Base-by-base conservation (phyloP, 1,140 invertebrate genomes). In the Drosophila busckii region DNA sequence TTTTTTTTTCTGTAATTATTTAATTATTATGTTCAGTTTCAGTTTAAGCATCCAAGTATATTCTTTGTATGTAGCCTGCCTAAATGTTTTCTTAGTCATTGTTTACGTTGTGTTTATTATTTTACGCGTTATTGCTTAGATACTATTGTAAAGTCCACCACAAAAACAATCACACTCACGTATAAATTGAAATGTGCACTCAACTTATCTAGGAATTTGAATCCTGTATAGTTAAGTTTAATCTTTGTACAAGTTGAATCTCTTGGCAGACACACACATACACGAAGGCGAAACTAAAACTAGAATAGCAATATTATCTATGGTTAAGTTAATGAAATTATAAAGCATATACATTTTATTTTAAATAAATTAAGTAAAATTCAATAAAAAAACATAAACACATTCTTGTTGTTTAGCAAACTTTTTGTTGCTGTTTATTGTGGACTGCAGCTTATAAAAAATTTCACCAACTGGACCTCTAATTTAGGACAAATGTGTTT, bases 221-320 rank as follows among this genome's bases (percentile, higher is more conserved):
- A 34, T 22, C 22, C 41, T 48, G 28, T 38, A 10, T 26, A 41
- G 41, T 28, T 54, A 22, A 20, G 23, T 41, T 15, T 15, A 52
- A 25, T 52, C 40, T 46, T 41, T 29, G 40, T 49, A 28, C 49
- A 61, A 49, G 56, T 58, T 68, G 50, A 73, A 73, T 78, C 58
- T 40, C 52, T 65, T 52, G 15, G 42, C 48, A 54, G 13, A 70
- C 58, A 69, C 34, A 59, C 41, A 60, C 25, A 55, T 32, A 61
- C 20, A 65, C 50, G 49, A 68, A 73, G 31, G 59, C 53, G 49
- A 64, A 78, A 76, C 73, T 73, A 78, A 48, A 73, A 73, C 58
- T 78, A 68, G 70, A 80, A 45, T 78, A 80, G 71, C 71, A 80
- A 78, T 78, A 78, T 76, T 64, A 55, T 76, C 65, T 38, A 59